Conservation (phyloP, 2,888 invertebrate species). For the Spisula subtruncata region DNA sequence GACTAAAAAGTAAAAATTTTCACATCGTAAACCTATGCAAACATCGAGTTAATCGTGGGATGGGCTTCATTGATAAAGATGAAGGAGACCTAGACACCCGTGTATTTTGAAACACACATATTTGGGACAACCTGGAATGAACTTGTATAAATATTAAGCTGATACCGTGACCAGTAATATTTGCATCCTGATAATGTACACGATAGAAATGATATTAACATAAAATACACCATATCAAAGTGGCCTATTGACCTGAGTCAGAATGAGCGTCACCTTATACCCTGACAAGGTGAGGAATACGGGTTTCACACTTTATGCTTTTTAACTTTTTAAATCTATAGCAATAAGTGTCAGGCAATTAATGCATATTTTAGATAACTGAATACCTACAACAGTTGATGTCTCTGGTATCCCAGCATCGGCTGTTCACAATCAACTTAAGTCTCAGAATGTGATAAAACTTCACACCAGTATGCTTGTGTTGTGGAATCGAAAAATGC, state of each 20-base stretch:
- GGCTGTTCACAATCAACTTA: no score
- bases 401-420: no score
- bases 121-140: neutral
- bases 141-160: neutral
- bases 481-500: no score
- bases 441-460: no score
- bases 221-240: conserved; percentile 20
- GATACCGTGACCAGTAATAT: conserved; percentile 18
- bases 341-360: no score
- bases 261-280: neutral
- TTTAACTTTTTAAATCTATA: neutral
- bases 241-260: neutral
- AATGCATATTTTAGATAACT: no score
- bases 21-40: neutral
- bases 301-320: neutral
- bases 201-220: conserved; percentile 23
- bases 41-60: neutral
- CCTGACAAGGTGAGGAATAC: neutral
- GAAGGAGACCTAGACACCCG: neutral
- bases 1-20: conserved; percentile 4
- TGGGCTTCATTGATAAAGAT: conserved; percentile 20
- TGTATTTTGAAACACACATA: neutral
- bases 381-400: no score
- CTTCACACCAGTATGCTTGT: no score
- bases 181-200: neutral